These are phyloP conservation scores for Montipora foliosa DNA, from an alignment of 64 coral and sea anemone genomes.

Conservation along the genomic window DNA sequence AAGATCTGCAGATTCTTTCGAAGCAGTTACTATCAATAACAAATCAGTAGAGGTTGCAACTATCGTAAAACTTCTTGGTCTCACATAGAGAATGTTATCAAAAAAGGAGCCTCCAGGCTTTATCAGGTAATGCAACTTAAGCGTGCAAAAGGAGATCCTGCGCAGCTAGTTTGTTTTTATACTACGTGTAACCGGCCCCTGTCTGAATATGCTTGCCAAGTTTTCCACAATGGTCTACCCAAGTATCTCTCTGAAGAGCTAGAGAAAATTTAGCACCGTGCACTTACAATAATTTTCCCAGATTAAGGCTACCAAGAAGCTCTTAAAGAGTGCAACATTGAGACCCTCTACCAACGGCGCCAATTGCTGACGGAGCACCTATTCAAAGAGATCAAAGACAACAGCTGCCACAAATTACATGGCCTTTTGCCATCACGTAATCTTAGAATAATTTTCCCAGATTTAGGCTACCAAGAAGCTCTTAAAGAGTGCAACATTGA, in stretches of 20 bases:
- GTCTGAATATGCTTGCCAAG: slow-evolving; percentile 58
- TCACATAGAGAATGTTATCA: slow-evolving; percentile 38
- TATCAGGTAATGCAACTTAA: slow-evolving; percentile 65
- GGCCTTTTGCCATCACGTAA: slow-evolving; percentile 34
- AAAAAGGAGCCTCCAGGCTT: slow-evolving; percentile 50
- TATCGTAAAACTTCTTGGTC: slow-evolving; percentile 69
- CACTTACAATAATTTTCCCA: slow-evolving; percentile 51
- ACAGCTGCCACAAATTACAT: slow-evolving; percentile 40
- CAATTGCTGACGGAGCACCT: slow-evolving; percentile 18
- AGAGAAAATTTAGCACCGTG: slow-evolving; percentile 21
- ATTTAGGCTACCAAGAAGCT: slow-evolving; percentile 32
- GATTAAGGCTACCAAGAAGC: slow-evolving; percentile 38
- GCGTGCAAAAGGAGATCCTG: slow-evolving; percentile 31
- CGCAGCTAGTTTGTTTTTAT: slow-evolving; percentile 58
- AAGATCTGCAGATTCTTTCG: slow-evolving; percentile 37
- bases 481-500: slow-evolving; percentile 5
- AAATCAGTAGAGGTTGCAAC: slow-evolving; percentile 67
- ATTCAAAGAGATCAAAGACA: slow-evolving; percentile 35
- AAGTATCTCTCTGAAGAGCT: slow-evolving; percentile 57
- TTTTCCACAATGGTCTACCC: slow-evolving; percentile 40
- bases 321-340: slow-evolving; percentile 4
- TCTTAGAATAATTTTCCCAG: slow-evolving; percentile 48
- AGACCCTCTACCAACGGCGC: background rate
- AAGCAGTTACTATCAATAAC: slow-evolving; percentile 71
- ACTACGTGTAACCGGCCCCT: slow-evolving; percentile 42